Conservation (phyloP, 2,797 vertebrate species). For the Lagodon rhomboides region DNA sequence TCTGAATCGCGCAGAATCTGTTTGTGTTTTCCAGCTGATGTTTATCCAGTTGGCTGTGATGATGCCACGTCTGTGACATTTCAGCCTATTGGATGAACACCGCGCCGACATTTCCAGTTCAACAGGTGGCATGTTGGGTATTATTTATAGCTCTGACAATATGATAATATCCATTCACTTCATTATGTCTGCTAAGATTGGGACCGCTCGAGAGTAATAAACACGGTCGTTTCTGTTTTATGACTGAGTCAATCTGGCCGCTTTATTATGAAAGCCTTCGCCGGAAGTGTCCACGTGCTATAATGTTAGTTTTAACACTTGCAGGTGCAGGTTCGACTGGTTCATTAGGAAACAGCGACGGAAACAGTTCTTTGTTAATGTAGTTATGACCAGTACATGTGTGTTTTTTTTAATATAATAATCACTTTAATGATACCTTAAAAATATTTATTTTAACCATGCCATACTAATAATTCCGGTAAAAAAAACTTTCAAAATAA, state of each 20-base stretch:
- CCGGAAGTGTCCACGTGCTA: background rate
- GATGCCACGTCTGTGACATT: constrained; percentile 51
- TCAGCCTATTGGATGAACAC: constrained; percentile 17
- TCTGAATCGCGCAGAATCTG: constrained; percentile 30
- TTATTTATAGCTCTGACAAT: background rate
- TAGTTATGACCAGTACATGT: no score
- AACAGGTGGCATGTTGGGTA: background rate
- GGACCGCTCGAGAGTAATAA: background rate
- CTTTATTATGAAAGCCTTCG: constrained; percentile 3
- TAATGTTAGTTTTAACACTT: background rate
- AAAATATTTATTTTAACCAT: background rate
- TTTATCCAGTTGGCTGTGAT: constrained; percentile 38
- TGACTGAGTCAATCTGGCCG: background rate
- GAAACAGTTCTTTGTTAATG: background rate
- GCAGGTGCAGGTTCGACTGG: background rate
- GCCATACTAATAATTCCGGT: no score
- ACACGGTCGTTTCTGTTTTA: background rate
- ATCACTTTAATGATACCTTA: background rate
- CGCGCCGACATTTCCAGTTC: constrained; percentile 11
- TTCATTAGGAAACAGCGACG: background rate
- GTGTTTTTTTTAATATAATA: background rate
- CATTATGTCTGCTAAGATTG: background rate
- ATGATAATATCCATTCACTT: background rate
- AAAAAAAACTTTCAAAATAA: background rate
- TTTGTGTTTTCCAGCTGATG: constrained; percentile 25